A percentile compares a stretch with the other conserved stretches of the same genome.
phyloP scores from a whole-genome alignment of 2,797 vertebrate species.

The Cheracebus regulus region DNA sequence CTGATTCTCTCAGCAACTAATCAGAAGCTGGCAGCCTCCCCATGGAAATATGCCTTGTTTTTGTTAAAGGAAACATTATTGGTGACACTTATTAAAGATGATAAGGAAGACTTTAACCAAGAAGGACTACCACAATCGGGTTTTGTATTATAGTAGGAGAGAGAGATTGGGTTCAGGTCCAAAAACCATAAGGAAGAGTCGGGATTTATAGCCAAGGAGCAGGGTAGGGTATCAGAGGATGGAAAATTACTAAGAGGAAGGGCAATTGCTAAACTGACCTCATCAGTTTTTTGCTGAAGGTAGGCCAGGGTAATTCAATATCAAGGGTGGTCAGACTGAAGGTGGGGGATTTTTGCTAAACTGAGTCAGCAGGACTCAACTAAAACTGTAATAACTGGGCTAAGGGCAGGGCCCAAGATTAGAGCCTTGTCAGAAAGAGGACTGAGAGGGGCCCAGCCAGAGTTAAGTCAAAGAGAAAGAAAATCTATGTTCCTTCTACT shows the following conservation, averaged over 20 bases:
- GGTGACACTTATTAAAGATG: background rate
- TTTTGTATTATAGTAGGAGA: background rate
- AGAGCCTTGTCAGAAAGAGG: background rate
- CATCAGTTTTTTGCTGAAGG: background rate
- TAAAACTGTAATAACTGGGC: background rate
- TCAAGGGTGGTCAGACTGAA: background rate
- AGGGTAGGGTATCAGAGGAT: fast-evolving
- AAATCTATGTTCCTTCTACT: background rate
- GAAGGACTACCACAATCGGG: background rate
- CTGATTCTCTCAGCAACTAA: background rate
- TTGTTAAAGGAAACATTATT: background rate
- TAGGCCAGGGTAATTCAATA: background rate
- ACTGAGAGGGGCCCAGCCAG: background rate
- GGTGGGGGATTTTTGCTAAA: background rate
- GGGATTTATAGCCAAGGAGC: background rate
- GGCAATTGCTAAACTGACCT: background rate
- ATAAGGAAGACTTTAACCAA: background rate
- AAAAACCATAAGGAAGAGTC: background rate
- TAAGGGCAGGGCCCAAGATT: background rate
- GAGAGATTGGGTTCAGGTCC: background rate
- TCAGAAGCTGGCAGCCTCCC: background rate
- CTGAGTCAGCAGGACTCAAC: background rate
- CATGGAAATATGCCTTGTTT: background rate
- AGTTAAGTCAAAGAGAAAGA: background rate
- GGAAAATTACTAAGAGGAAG: background rate